Percentiles rank a stretch among this genome's conserved stretches.
Evolutionary conservation across 2,113 vertebrate species (phyloP).

Genomic region (Zingel zingel): DNA sequence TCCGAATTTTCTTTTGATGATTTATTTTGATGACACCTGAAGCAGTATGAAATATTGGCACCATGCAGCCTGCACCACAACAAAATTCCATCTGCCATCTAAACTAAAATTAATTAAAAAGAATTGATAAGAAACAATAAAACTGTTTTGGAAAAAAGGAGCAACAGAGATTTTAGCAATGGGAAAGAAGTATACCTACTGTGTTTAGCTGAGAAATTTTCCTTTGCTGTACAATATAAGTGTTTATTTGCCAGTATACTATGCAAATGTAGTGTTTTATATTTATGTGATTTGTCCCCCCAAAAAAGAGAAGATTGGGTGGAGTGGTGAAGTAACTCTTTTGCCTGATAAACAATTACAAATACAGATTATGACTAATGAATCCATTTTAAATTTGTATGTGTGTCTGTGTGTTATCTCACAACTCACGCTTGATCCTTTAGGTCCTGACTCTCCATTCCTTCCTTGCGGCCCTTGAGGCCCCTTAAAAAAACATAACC

Average conservation of each 20-base stretch:
- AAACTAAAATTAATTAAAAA: not conserved
- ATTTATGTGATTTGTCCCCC: not conserved
- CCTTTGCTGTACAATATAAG: not conserved
- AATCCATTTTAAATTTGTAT: not conserved
- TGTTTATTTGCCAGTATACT: not conserved
- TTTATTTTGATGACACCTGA: not conserved
- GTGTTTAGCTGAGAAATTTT: not conserved
- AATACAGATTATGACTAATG: not conserved
- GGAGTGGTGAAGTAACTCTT: not conserved
- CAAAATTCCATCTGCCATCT: not conserved
- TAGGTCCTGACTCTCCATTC: conserved; percentile 95
- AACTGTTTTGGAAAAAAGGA: not conserved
- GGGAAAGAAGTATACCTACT: not conserved
- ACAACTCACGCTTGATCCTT: conserved; percentile 92
- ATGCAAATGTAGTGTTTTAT: not conserved
- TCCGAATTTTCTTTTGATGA: no score
- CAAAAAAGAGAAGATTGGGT: not conserved
- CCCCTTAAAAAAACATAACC: conserved; percentile 84
- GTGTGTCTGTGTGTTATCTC: not conserved
- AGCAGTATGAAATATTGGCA: not conserved
- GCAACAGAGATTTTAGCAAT: not conserved
- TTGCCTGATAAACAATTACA: not conserved
- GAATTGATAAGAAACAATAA: not conserved
- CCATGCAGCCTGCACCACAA: not conserved
- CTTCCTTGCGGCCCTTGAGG: conserved; percentile 95